These are phyloP conservation scores for Polypedilum vanderplanki DNA, from an alignment of 1,140 invertebrate species.

Conservation along the genomic window DNA sequence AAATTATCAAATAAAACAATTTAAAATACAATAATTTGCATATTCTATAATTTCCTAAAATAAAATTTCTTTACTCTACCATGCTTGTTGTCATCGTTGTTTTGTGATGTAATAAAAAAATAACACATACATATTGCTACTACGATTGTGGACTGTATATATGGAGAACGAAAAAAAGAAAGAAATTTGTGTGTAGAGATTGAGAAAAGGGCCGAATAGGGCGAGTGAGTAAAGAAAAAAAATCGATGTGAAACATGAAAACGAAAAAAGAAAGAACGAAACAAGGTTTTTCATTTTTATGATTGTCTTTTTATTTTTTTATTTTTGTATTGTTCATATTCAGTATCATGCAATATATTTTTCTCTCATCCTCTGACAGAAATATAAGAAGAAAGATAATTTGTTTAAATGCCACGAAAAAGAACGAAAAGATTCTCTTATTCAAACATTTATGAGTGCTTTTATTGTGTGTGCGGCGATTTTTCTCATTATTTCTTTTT, in stretches of 20 bases:
- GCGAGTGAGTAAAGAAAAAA: not conserved
- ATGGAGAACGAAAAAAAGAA: too few relatives aligned
- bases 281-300: slow-evolving; percentile 25
- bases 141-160: too few relatives aligned
- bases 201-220: not conserved
- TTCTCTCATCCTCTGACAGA: not conserved
- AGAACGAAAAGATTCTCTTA: not conserved
- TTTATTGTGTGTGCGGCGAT: not conserved
- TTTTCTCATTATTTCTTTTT: too few relatives aligned
- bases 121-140: too few relatives aligned
- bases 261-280: too few relatives aligned
- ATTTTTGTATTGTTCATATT: not conserved
- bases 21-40: too few relatives aligned
- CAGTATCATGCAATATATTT: not conserved
- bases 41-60: too few relatives aligned
- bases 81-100: too few relatives aligned
- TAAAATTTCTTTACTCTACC: too few relatives aligned
- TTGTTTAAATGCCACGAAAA: not conserved
- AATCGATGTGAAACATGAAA: slow-evolving; percentile 25
- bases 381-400: not conserved
- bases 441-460: not conserved
- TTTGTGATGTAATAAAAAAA: too few relatives aligned
- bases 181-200: too few relatives aligned
- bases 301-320: slow-evolving; percentile 27
- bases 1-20: too few relatives aligned